Evolutionary conservation across 2,113 vertebrate species (phyloP).

Genomic region (Procavia capensis): DNA sequence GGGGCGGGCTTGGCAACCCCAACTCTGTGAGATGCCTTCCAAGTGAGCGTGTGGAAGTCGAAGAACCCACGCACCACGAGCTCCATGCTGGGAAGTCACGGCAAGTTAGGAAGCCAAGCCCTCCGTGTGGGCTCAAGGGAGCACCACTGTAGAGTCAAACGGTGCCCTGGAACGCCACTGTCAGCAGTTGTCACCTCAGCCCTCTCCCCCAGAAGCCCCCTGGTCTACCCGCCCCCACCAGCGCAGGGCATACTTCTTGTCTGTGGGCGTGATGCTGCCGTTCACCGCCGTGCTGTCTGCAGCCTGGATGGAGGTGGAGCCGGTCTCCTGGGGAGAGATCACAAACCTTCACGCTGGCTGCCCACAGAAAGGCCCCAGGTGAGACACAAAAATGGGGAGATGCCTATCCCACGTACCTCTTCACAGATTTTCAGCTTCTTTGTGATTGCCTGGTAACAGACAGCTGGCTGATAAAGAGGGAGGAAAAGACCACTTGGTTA

Average conservation of each 20-base stretch:
- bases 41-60: background rate
- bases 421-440: slow-evolving; percentile 98
- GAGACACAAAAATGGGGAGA: background rate
- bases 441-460: slow-evolving; percentile 93
- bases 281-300: slow-evolving; percentile 99
- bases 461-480: slow-evolving; percentile 85
- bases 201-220: background rate
- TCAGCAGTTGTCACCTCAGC: background rate
- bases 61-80: background rate
- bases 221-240: background rate
- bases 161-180: background rate
- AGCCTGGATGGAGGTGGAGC: slow-evolving; percentile 98
- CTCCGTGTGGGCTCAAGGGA: background rate
- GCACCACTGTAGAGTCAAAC: background rate
- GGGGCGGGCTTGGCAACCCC: background rate
- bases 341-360: background rate
- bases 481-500: slow-evolving; percentile 55
- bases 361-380: background rate
- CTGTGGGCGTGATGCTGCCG: slow-evolving; percentile 97
- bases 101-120: background rate
- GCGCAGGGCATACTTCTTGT: slow-evolving; percentile 93
- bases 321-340: slow-evolving; percentile 90
- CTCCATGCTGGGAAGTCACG: background rate
- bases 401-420: slow-evolving; percentile 88
- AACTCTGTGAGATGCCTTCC: background rate